Evolutionary conservation across 2,797 vertebrate genomes (phyloP), one percentile per base, ranked within the genome.

Genomic region (Huso huso): DNA sequence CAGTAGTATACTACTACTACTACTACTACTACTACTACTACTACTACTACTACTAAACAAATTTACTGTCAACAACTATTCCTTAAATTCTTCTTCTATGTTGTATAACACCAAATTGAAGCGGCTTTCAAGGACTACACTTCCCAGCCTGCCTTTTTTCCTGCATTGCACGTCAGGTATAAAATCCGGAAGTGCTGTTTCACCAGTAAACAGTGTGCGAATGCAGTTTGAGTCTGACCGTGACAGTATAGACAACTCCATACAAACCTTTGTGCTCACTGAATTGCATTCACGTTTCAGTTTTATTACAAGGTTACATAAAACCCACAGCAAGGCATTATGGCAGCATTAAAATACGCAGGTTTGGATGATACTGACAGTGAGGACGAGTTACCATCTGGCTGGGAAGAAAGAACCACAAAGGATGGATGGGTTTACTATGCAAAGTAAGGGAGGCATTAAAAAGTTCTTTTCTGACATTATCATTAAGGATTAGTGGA

Each of bases 351-450:
- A 6, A 93, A 93, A 77, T 98, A 94, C 75, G 91, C 94, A 8
- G 96, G 96, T 6, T 87, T 99, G 90, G 96, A 98, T 72, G 96
- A 99, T 73, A 99, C 96, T 1, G 96, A 99, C 74, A 99, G 96
- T 50, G 96, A 98, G 69, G 96, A 99, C 64, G 96, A 99, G 83
- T 79, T 99, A 74, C 96, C 96, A 11, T 95, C 96, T 0, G 95
- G 96, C 50, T 99, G 96, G 96, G 96, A 99, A 76, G 96, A 98
- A 80, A 92, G 96, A 60, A 94, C 92, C 59, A 99, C 96, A n/a
- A 95, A 92, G 75, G 96, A 97, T 79, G 96, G 96, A 77, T 99
- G 95, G 96, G 91, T 99, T 69, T 99, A 98, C 83, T 99, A 95
- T 73, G 96, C 95, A 61, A 97, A 93, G 96, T 98, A 85, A 94